Percentiles rank a stretch among this genome's conserved stretches.
Evolutionary conservation across 1,140 invertebrate genomes (phyloP).

Genomic region (Lycorma delicatula): DNA sequence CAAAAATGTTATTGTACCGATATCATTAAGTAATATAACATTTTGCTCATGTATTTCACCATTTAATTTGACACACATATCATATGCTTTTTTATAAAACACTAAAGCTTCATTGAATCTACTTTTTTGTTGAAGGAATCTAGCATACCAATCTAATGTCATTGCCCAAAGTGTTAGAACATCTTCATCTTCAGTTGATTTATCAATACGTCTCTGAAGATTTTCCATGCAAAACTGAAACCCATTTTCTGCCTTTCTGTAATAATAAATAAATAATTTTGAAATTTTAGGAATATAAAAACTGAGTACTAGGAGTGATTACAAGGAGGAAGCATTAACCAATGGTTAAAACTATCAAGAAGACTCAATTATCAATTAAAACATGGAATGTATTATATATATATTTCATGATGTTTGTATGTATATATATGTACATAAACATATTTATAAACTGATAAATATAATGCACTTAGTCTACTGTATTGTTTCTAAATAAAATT

Average conservation of each 20-base stretch:
- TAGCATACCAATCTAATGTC: constrained; percentile 72
- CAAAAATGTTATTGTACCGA: constrained; percentile 63
- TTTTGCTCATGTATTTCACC: constrained; percentile 62
- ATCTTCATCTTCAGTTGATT: constrained; percentile 46
- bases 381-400: too few species aligned
- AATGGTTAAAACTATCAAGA: too few species aligned
- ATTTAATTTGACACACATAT: constrained; percentile 49
- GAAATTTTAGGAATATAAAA: constrained; percentile 2
- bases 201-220: constrained; percentile 48
- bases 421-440: too few species aligned
- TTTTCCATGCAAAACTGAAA: constrained; percentile 66
- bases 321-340: too few species aligned
- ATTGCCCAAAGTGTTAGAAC: constrained; percentile 55
- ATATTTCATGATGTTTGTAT: too few species aligned
- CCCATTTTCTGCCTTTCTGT: constrained; percentile 57
- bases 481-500: too few species aligned
- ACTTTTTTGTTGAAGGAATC: constrained; percentile 56
- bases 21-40: constrained; percentile 73
- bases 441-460: too few species aligned
- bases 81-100: constrained; percentile 58
- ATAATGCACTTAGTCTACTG: too few species aligned
- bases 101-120: constrained; percentile 53
- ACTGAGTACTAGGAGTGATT: too few species aligned
- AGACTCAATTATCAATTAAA: too few species aligned
- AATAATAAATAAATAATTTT: constrained; percentile 15